Evolutionary conservation across 2,797 vertebrate genomes (phyloP).

Genomic region (Gephyroberyx darwinii): DNA sequence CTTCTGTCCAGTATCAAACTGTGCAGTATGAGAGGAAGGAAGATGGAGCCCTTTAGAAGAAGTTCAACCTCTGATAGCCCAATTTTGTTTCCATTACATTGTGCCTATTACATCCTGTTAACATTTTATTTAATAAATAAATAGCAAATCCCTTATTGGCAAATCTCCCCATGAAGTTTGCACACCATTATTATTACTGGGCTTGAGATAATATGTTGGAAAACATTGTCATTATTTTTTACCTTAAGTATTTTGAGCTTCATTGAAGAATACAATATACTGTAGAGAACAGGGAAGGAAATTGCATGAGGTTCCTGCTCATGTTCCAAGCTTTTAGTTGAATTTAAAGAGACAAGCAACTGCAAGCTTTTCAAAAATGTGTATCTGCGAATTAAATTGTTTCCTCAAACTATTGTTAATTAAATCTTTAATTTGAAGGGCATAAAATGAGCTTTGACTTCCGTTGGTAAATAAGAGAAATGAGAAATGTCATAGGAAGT

Average conservation of each 20-base stretch:
- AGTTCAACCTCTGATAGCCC: conserved; percentile 36
- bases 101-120: conserved; percentile 42
- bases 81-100: conserved; percentile 34
- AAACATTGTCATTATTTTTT: conserved; percentile 34
- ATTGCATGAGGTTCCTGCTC: conserved; percentile 44
- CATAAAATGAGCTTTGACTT: conserved; percentile 12
- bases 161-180: conserved; percentile 3
- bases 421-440: too few relatives aligned
- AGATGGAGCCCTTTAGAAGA: conserved; percentile 48
- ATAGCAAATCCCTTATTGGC: not conserved
- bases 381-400: not conserved
- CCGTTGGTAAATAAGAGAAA: not conserved
- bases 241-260: conserved; percentile 22
- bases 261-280: conserved; percentile 37
- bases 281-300: conserved; percentile 51
- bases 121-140: conserved; percentile 16
- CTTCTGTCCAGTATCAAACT: conserved; percentile 47
- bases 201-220: conserved; percentile 16
- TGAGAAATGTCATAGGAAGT: conserved; percentile 31
- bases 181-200: not conserved
- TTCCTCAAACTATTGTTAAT: not conserved
- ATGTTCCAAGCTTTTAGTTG: conserved; percentile 3
- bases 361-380: not conserved
- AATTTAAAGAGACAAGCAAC: conserved; percentile 11
- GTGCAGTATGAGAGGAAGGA: conserved; percentile 71